Percentiles rank a stretch among this genome's conserved stretches.
These are phyloP conservation scores for Manduca sexta DNA, from an alignment of 1,140 invertebrate genomes.

Conservation along the genomic window DNA sequence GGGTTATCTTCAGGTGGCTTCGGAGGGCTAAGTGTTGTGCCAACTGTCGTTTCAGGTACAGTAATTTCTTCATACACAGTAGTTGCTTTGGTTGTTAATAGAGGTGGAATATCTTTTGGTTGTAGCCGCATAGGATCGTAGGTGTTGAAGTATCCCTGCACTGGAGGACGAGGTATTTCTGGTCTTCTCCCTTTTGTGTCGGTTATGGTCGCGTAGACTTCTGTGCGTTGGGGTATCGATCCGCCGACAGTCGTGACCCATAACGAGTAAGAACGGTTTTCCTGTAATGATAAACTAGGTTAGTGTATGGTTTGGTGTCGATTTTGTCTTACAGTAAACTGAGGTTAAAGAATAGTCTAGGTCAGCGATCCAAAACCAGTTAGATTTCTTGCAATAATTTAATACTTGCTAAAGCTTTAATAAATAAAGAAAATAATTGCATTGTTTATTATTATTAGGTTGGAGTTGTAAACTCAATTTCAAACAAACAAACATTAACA, in stretches of 20 bases:
- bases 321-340: too few species aligned
- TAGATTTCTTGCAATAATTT: too few species aligned
- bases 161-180: slow-evolving; percentile 37
- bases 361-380: too few species aligned
- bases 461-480: too few species aligned
- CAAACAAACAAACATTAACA: too few species aligned
- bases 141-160: slow-evolving; percentile 28
- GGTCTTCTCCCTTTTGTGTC: slow-evolving; percentile 34
- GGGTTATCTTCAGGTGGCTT: slow-evolving; percentile 27
- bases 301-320: too few species aligned
- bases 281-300: too few species aligned
- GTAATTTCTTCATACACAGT: slow-evolving; percentile 33
- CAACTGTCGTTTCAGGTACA: slow-evolving; percentile 45
- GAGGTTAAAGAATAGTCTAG: too few species aligned
- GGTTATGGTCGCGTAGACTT: slow-evolving; percentile 56
- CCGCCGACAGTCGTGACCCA: slow-evolving; percentile 60
- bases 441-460: too few species aligned
- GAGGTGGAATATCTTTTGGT: slow-evolving; percentile 32
- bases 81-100: slow-evolving; percentile 54
- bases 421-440: too few species aligned
- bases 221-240: slow-evolving; percentile 48
- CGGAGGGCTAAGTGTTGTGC: slow-evolving; percentile 28
- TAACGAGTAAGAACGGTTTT: slow-evolving; percentile 54
- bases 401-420: too few species aligned
- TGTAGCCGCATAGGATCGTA: slow-evolving; percentile 28